Percentiles rank a stretch among this genome's conserved stretches.
Conservation (phyloP, 2,888 invertebrate genomes). For the Neoascia interrupta region DNA sequence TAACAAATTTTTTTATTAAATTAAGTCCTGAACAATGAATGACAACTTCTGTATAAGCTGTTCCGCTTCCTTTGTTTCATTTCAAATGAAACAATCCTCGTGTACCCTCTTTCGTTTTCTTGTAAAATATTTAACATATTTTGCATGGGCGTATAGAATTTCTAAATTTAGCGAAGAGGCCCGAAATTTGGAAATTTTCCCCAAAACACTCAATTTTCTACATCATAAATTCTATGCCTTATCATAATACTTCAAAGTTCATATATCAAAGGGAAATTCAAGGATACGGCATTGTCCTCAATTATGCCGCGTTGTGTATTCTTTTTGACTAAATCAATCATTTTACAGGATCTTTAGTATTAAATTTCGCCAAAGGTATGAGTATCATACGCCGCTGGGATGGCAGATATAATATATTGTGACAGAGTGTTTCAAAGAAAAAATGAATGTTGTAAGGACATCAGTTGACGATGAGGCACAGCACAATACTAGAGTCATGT, state of each 20-base stretch:
- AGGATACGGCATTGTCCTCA: constrained; percentile 4
- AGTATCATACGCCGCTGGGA: too few species aligned
- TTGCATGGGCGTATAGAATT: too few species aligned
- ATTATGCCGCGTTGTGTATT: constrained; percentile 4
- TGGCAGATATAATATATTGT: too few species aligned
- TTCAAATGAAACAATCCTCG: too few species aligned
- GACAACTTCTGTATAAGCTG: too few species aligned
- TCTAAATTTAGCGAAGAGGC: neutral
- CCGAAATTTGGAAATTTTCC: neutral
- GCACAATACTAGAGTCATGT: neutral
- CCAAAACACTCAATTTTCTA: neutral
- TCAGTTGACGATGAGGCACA: neutral
- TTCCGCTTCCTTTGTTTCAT: too few species aligned
- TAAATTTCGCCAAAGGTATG: too few species aligned
- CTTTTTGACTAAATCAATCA: constrained; percentile 10
- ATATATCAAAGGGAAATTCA: neutral
- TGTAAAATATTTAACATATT: too few species aligned
- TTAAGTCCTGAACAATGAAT: too few species aligned
- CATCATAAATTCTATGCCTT: neutral
- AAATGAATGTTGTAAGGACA: neutral
- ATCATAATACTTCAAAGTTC: neutral
- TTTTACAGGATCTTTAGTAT: neutral
- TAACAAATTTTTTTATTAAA: too few species aligned
- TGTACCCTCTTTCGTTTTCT: too few species aligned
- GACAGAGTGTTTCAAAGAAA: too few species aligned